These are phyloP conservation scores for Macaria notata DNA, from an alignment of 2,888 invertebrate species.

Conservation along the genomic window DNA sequence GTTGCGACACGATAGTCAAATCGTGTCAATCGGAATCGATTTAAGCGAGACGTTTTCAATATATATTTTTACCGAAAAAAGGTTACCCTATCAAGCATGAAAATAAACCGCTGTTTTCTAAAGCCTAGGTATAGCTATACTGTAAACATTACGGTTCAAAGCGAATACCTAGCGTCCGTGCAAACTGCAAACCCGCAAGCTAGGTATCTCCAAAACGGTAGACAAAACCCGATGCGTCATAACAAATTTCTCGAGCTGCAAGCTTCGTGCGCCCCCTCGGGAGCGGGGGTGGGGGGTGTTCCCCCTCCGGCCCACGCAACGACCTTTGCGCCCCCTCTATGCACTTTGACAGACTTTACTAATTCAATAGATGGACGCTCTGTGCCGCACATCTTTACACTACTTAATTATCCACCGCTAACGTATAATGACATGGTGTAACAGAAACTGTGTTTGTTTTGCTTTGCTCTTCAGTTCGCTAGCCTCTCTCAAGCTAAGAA, in stretches of 20 bases:
- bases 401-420: slow-evolving; percentile 51
- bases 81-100: too few relatives aligned
- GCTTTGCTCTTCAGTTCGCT: neutral
- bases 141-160: neutral
- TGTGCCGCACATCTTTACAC: slow-evolving; percentile 56
- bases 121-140: too few relatives aligned
- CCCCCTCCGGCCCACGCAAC: slow-evolving; percentile 76
- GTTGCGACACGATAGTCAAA: too few relatives aligned
- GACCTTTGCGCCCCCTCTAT: slow-evolving; percentile 80
- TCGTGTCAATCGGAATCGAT: too few relatives aligned
- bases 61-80: too few relatives aligned
- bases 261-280: slow-evolving; percentile 70
- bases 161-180: slow-evolving; percentile 2
- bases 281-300: slow-evolving; percentile 43
- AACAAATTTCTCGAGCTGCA: slow-evolving; percentile 76
- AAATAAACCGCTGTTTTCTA: too few relatives aligned
- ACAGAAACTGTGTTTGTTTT: neutral
- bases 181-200: slow-evolving; percentile 20
- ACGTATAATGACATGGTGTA: neutral
- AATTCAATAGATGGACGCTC: slow-evolving; percentile 79
- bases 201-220: slow-evolving; percentile 48
- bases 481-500: too few relatives aligned
- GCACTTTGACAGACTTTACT: slow-evolving; percentile 82
- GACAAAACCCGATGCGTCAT: slow-evolving; percentile 76
- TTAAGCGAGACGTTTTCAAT: too few relatives aligned